Percentiles rank a stretch among this genome's conserved stretches.
These are phyloP conservation scores for Eupeodes luniger DNA, from an alignment of 2,888 invertebrate genomes.

Conservation along the genomic window DNA sequence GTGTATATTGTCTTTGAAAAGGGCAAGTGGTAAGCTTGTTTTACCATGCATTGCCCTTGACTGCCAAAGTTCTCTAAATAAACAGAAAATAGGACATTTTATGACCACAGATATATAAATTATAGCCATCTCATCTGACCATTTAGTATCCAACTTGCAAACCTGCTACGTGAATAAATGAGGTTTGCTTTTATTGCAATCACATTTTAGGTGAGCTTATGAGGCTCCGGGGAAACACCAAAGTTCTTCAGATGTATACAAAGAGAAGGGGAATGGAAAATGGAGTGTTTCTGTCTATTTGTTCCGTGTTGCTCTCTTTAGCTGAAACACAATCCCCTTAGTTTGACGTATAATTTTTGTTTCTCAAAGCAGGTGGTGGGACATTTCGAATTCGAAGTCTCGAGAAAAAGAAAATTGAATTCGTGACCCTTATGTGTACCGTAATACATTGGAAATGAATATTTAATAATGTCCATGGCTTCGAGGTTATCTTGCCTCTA, in stretches of 20 bases:
- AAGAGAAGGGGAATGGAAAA: not conserved
- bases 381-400: conserved; percentile 35
- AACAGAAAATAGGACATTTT: conserved; percentile 29
- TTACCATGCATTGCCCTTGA: conserved; percentile 3
- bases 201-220: conserved; percentile 64
- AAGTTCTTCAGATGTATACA: not conserved
- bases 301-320: conserved; percentile 4
- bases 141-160: conserved; percentile 48
- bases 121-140: conserved; percentile 43
- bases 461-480: conserved; percentile 67
- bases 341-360: conserved; percentile 50
- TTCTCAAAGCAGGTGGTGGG: conserved; percentile 50
- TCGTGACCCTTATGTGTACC: conserved; percentile 56
- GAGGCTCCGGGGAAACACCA: conserved; percentile 42
- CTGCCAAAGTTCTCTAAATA: conserved; percentile 3
- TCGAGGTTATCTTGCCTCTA: conserved; percentile 23
- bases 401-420: conserved; percentile 66
- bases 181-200: conserved; percentile 51
- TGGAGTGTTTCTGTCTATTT: not conserved
- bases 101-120: conserved; percentile 31
- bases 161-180: conserved; percentile 62
- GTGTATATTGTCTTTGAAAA: not conserved
- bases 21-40: not conserved
- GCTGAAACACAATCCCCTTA: conserved; percentile 19
- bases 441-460: conserved; percentile 66